Base-by-base conservation (phyloP, 2,113 vertebrate species). In the Elanus axillaris region DNA sequence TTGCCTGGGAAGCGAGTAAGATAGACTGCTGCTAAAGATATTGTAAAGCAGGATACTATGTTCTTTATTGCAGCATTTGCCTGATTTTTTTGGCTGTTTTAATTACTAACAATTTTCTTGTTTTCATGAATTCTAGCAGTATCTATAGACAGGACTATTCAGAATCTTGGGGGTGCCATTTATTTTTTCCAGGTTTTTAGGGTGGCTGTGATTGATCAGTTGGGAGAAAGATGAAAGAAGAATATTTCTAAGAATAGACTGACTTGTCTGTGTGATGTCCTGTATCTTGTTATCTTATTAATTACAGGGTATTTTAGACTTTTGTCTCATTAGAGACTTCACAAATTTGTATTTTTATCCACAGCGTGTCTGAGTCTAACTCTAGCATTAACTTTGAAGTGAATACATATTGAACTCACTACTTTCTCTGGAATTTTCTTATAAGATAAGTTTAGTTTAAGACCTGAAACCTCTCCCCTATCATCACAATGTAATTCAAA, bases 241-340 rank as follows among this genome's bases (percentile, higher is more conserved):
- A 79, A 8, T 43, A 52, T 56, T 47, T 80, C 72, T 73, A 88
- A 66, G 36, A 91, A 88, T 64, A 79, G 23, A 40, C 23, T 80
- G 67, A 40, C 18, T 91, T 69, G 6, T 84, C 40, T 69, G 8
- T 52, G 20, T 86, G 34, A 88, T 69, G 36, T 66, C 52, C 59
- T 73, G 31, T 89, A n/a, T 89, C 55, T 76, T 80, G 43, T 72
- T 75, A 78, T 90, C 42, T 85, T 81, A n/a, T 45, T 66, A 74
- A 78, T 90, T 72, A 93, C 36, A 76, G 7, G 7, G 14, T 1
- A 8, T 69, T 94, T 84, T 56, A 86, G 26, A 52, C 55, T 91
- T 93, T 94, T 62, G 4, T 62, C 72, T 86, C 20, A 47, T 82
- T 76, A 91, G 27, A 91, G 23, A 60, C 43, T 56, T 88, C 50